Evolutionary conservation across 2,888 invertebrate genomes (phyloP).

Genomic region (Ophion obscuratus): DNA sequence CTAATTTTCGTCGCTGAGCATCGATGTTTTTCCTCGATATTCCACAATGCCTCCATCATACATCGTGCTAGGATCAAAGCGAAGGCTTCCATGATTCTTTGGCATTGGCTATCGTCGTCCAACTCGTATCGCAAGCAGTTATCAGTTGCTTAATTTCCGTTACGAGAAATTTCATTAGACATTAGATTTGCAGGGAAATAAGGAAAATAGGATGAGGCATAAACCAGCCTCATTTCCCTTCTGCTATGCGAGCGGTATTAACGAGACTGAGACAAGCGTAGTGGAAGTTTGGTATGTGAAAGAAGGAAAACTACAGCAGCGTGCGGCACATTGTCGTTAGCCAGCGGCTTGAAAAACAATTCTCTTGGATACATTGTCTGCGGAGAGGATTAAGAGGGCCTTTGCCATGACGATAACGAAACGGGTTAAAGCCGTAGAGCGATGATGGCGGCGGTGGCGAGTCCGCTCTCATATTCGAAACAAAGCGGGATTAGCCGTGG

Average conservation of each 20-base stretch:
- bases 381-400: conserved; percentile 69
- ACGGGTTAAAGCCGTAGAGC: conserved; percentile 67
- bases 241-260: conserved; percentile 7
- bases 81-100: no score
- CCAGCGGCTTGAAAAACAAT: conserved; percentile 68
- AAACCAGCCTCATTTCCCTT: conserved; percentile 10
- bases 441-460: conserved; percentile 6
- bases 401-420: conserved; percentile 70
- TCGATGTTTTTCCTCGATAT: no score
- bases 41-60: no score
- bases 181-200: not conserved
- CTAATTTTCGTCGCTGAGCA: no score
- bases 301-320: conserved; percentile 36
- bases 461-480: conserved; percentile 56
- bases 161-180: conserved; percentile 12
- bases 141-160: not conserved
- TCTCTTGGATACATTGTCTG: conserved; percentile 69
- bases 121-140: no score
- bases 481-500: conserved; percentile 72
- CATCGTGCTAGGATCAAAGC: no score
- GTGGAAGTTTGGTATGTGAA: conserved; percentile 16
- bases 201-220: conserved; percentile 2
- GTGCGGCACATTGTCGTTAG: conserved; percentile 61
- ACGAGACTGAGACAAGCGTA: conserved; percentile 14
- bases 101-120: no score